Percentiles rank a stretch among this genome's conserved stretches.
Evolutionary conservation across 1,140 invertebrate genomes (phyloP).

Genomic region (Drepana arcuata): DNA sequence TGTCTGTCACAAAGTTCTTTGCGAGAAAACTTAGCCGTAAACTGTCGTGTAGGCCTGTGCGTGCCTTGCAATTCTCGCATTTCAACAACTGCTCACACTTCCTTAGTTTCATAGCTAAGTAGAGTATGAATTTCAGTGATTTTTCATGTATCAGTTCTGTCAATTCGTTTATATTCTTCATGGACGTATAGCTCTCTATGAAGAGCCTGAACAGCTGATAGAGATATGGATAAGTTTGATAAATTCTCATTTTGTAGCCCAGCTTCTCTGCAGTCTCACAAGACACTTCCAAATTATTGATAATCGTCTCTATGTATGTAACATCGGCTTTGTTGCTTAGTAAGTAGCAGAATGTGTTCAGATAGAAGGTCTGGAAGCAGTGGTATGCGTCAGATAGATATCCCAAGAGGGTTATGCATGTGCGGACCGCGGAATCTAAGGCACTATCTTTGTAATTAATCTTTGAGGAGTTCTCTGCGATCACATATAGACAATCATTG

Average conservation of each 20-base stretch:
- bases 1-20: conserved; percentile 29
- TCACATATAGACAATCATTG: conserved; percentile 39
- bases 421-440: conserved; percentile 20
- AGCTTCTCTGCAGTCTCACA: conserved; percentile 36
- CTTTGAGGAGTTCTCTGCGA: conserved; percentile 35
- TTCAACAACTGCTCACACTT: conserved; percentile 33
- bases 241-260: conserved; percentile 28
- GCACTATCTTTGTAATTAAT: conserved; percentile 22
- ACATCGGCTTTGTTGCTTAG: conserved; percentile 22
- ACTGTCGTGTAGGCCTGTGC: conserved; percentile 40
- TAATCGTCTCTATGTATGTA: conserved; percentile 20
- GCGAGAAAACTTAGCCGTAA: conserved; percentile 36
- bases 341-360: conserved; percentile 37
- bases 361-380: conserved; percentile 41
- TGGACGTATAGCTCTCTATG: too few species aligned
- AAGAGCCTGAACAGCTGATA: conserved; percentile 37
- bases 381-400: conserved; percentile 30
- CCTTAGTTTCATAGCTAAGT: conserved; percentile 28
- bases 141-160: conserved; percentile 15
- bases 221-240: conserved; percentile 39
- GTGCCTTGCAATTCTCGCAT: conserved; percentile 46
- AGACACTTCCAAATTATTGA: conserved; percentile 24
- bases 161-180: too few species aligned
- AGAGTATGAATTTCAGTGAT: conserved; percentile 34
- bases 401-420: conserved; percentile 21